These are phyloP conservation scores for Clarias gariepinus DNA, from an alignment of 2,113 vertebrate species.

Conservation along the genomic window DNA sequence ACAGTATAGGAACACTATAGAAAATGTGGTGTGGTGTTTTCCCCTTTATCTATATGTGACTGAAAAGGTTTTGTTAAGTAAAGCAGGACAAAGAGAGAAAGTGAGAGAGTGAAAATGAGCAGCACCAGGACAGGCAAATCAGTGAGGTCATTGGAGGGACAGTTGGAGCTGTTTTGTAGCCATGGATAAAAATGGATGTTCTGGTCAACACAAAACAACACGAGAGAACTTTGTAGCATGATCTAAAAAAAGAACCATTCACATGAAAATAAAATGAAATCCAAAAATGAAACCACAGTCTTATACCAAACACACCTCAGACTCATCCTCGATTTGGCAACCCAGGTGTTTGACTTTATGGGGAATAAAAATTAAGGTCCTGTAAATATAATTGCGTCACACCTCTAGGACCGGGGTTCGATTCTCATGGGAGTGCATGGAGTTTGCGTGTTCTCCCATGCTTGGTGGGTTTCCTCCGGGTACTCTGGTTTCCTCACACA, in stretches of 20 bases:
- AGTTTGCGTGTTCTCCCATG: no score
- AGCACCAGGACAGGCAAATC: background rate
- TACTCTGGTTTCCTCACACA: no score
- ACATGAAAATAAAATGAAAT: background rate
- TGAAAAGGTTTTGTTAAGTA: slow-evolving; percentile 21
- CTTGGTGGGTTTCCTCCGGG: no score
- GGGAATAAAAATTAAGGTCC: background rate
- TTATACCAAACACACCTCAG: background rate
- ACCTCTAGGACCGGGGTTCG: no score
- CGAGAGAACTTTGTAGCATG: background rate
- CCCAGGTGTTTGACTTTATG: background rate
- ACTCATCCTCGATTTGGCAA: background rate
- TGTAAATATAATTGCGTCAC: no score
- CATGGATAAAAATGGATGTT: background rate
- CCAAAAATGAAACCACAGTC: background rate
- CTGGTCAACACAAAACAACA: background rate
- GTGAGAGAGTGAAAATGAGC: slow-evolving; percentile 13
- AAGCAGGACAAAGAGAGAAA: slow-evolving; percentile 25
- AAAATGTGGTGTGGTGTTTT: background rate
- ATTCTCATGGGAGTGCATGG: no score
- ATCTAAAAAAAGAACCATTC: background rate
- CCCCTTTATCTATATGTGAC: background rate
- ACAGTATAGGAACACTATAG: background rate
- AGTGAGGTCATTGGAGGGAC: slow-evolving; percentile 3
- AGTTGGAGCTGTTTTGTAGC: background rate